A percentile compares a stretch with the other conserved stretches of the same genome.
phyloP scores from a whole-genome alignment of 2,113 vertebrate genomes.

The Acanthochromis polyacanthus region DNA sequence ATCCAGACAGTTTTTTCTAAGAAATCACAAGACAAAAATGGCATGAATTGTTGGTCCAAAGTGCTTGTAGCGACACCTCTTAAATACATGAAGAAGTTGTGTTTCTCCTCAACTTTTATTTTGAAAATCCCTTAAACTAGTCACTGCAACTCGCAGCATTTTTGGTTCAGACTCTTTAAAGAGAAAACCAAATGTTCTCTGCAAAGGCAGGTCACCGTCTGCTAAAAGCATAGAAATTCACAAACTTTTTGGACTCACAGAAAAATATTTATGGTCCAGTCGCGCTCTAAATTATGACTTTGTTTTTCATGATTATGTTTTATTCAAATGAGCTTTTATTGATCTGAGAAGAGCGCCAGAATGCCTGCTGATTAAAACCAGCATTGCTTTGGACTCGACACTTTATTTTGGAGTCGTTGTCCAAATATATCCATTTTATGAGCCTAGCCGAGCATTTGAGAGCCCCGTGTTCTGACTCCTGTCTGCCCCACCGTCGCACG shows the following conservation, averaged over 20 bases:
- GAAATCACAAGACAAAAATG: too few species aligned
- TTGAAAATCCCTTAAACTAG: background rate
- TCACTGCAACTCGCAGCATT: background rate
- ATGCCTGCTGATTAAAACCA: too few species aligned
- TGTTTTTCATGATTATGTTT: too few species aligned
- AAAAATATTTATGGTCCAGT: too few species aligned
- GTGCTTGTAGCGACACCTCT: background rate
- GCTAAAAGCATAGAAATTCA: too few species aligned
- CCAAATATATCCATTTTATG: slow-evolving; percentile 39
- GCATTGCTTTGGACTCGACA: background rate
- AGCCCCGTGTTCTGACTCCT: slow-evolving; percentile 25
- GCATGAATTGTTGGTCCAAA: background rate
- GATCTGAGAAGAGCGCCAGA: too few species aligned
- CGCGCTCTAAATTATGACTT: too few species aligned
- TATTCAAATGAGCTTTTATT: too few species aligned
- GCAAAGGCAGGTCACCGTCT: too few species aligned
- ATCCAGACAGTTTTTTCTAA: too few species aligned
- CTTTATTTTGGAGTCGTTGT: slow-evolving; percentile 21
- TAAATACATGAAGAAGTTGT: background rate
- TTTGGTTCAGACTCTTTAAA: background rate
- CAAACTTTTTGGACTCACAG: too few species aligned
- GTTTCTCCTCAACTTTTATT: background rate
- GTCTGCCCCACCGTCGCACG: slow-evolving; percentile 7
- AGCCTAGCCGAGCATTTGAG: slow-evolving; percentile 9
- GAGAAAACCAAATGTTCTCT: background rate